Percentiles rank a stretch among this genome's conserved stretches.
phyloP scores from a whole-genome alignment of 2,797 vertebrate species.

The Remorina albescens region DNA sequence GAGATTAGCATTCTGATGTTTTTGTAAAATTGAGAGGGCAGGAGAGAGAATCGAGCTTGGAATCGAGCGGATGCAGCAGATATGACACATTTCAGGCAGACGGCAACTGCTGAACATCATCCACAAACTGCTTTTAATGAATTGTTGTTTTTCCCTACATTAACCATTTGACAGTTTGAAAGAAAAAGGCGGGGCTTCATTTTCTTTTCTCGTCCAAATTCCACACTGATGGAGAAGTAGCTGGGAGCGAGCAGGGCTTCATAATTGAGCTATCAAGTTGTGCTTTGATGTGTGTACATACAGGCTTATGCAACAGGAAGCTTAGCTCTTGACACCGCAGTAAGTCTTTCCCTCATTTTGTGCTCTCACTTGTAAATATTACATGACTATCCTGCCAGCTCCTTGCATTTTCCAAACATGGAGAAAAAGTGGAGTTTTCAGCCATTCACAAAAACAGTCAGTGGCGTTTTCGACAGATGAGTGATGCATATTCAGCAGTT shows the following conservation, averaged over 20 bases:
- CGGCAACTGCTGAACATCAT: conserved; percentile 15
- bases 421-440: background rate
- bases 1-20: conserved; percentile 64
- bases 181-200: conserved; percentile 1
- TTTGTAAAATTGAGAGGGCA: conserved; percentile 44
- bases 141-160: conserved; percentile 21
- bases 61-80: conserved; percentile 46
- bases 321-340: conserved; percentile 53
- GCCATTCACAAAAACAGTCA: background rate
- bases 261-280: conserved; percentile 63
- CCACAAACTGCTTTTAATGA: conserved; percentile 50
- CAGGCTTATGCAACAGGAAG: conserved; percentile 54
- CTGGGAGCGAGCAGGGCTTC: conserved; percentile 21
- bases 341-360: conserved; percentile 38
- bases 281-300: conserved; percentile 53
- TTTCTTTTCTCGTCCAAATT: conserved; percentile 4
- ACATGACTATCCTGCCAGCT: conserved; percentile 8
- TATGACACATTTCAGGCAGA: conserved; percentile 53
- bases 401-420: background rate
- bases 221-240: conserved; percentile 3
- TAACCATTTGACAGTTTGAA: background rate
- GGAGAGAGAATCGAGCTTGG: background rate
- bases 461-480: conserved; percentile 39
- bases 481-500: conserved; percentile 39
- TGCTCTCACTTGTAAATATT: conserved; percentile 48